Evolutionary conservation across 2,888 invertebrate species (phyloP).

Genomic region (Cephus nigrinus): DNA sequence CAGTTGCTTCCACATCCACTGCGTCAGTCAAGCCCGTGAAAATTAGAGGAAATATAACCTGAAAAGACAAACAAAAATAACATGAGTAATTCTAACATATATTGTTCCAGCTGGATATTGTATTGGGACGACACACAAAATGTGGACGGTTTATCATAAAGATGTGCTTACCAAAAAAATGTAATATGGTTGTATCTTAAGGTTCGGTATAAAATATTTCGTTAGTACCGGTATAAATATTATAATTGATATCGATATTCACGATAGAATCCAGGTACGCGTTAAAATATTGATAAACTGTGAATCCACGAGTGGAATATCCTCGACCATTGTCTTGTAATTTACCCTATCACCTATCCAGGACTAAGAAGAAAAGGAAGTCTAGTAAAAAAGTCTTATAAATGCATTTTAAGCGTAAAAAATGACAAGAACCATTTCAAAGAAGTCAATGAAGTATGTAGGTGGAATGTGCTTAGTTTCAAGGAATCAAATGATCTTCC

Average conservation of each 20-base stretch:
- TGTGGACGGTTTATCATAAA: not conserved
- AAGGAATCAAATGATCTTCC: not conserved
- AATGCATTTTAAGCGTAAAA: not conserved
- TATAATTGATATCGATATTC: not conserved
- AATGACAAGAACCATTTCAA: not conserved
- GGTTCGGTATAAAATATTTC: not conserved
- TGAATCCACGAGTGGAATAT: not conserved
- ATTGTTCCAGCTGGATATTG: not conserved
- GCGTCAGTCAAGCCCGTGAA: constrained; percentile 80
- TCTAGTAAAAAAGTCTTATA: not conserved
- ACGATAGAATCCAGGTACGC: not conserved
- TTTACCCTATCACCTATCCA: not conserved
- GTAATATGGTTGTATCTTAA: not conserved
- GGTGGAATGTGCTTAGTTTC: not conserved
- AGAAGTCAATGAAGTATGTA: not conserved
- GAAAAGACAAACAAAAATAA: constrained; percentile 49
- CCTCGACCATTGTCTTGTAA: not conserved
- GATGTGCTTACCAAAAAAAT: not conserved
- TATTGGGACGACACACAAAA: not conserved
- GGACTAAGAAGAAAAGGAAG: not conserved
- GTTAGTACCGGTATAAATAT: not conserved
- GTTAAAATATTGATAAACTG: not conserved
- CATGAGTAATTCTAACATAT: not conserved
- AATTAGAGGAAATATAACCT: constrained; percentile 87
- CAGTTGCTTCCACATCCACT: constrained; percentile 86